phyloP scores from a whole-genome alignment of 2,797 vertebrate genomes.

The Paratrypauchen microcephalus region DNA sequence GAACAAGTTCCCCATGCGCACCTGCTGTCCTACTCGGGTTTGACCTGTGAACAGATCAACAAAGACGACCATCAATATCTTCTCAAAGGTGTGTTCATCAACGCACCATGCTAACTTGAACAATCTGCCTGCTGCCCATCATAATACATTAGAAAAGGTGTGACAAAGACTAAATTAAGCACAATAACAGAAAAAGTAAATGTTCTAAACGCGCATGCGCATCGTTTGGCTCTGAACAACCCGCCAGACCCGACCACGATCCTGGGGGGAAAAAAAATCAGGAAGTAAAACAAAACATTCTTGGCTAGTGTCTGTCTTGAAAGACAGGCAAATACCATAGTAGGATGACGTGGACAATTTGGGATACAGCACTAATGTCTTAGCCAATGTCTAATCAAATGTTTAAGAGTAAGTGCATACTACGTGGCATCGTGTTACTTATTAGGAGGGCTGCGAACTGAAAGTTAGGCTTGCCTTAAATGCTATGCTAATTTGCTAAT shows the following conservation, averaged over 20 bases:
- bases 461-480: constrained; percentile 21
- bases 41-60: constrained; percentile 84
- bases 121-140: neutral
- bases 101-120: neutral
- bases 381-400: constrained; percentile 29
- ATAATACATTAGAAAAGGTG: neutral
- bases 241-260: constrained; percentile 53
- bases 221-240: constrained; percentile 7
- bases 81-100: constrained; percentile 81
- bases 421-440: neutral
- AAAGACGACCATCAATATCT: constrained; percentile 81
- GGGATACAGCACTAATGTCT: constrained; percentile 36
- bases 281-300: constrained; percentile 78
- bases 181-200: neutral
- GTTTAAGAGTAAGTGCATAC: constrained; percentile 62
- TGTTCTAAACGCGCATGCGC: constrained; percentile 47
- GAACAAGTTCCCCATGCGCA: constrained; percentile 90
- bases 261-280: constrained; percentile 44
- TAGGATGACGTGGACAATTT: constrained; percentile 49
- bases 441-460: neutral
- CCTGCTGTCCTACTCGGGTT: constrained; percentile 81
- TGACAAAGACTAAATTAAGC: neutral
- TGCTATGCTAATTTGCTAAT: constrained; percentile 26
- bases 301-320: constrained; percentile 30
- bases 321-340: constrained; percentile 31